Conservation (phyloP, 23 tunicate genomes). For the Halocynthia roretzi region DNA sequence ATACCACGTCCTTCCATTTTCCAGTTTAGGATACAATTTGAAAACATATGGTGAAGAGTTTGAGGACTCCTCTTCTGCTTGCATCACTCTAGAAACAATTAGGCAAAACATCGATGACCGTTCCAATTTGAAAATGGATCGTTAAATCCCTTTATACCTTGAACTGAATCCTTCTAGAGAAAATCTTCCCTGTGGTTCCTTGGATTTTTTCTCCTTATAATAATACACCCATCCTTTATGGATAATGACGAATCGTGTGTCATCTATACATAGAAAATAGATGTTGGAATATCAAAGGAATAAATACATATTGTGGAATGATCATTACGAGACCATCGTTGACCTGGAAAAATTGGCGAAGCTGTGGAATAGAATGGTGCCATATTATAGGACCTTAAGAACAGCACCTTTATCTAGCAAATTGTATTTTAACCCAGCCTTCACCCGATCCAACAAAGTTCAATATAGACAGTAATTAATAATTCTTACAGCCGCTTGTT, state of each 20-base stretch:
- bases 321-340: not conserved
- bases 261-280: slow-evolving; percentile 41
- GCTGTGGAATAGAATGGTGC: not conserved
- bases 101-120: not conserved
- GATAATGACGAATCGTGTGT: slow-evolving; percentile 54
- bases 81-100: slow-evolving; percentile 24
- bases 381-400: too few species aligned
- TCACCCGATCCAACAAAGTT: not conserved
- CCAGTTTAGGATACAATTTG: slow-evolving; percentile 41
- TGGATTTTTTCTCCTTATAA: slow-evolving; percentile 60
- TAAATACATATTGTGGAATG: not conserved
- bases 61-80: slow-evolving; percentile 55
- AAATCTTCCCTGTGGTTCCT: slow-evolving; percentile 57
- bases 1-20: slow-evolving; percentile 49
- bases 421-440: not conserved
- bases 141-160: slow-evolving; percentile 13
- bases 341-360: not conserved
- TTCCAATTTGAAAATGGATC: not conserved
- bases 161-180: slow-evolving; percentile 80
- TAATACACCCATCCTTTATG: slow-evolving; percentile 90
- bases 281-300: too few species aligned
- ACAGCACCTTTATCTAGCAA: too few species aligned
- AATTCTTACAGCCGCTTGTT: slow-evolving; percentile 34
- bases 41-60: slow-evolving; percentile 42
- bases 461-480: not conserved